Percentiles rank a stretch among this genome's conserved stretches.
Evolutionary conservation across 1,140 invertebrate genomes (phyloP).

Genomic region (Centruroides sculpturatus): DNA sequence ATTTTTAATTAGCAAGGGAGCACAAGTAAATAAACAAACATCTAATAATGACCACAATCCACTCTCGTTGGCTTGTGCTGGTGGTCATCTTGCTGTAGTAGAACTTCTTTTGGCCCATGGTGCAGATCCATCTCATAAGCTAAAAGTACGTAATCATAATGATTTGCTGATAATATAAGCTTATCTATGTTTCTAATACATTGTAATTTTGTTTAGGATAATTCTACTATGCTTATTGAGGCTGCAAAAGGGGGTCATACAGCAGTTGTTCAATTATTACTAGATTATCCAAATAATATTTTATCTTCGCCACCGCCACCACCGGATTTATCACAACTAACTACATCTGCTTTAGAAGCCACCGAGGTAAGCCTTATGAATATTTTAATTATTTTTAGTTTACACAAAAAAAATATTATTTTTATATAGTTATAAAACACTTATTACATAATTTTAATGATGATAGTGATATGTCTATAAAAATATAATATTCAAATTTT

Average conservation of each 20-base stretch:
- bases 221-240: conserved; percentile 96
- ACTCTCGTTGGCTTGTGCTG: conserved; percentile 88
- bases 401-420: too few relatives aligned
- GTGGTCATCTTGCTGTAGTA: conserved; percentile 83
- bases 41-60: conserved; percentile 98
- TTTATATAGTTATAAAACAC: too few relatives aligned
- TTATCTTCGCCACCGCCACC: conserved; percentile 35
- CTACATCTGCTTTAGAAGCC: conserved; percentile 10
- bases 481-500: too few relatives aligned
- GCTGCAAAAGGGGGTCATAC: conserved; percentile 95
- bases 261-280: conserved; percentile 77
- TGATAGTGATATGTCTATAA: too few relatives aligned
- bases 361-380: background rate
- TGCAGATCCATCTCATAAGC: conserved; percentile 87
- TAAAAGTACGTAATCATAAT: conserved; percentile 46
- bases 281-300: conserved; percentile 84
- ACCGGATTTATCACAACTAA: conserved; percentile 27
- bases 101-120: conserved; percentile 75
- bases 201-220: conserved; percentile 47
- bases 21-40: conserved; percentile 83
- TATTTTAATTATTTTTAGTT: too few relatives aligned
- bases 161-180: background rate
- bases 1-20: conserved; percentile 83
- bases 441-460: too few relatives aligned
- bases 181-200: too few relatives aligned